phyloP scores from a whole-genome alignment of 2,888 invertebrate species.

The Antheraea assamensis region DNA sequence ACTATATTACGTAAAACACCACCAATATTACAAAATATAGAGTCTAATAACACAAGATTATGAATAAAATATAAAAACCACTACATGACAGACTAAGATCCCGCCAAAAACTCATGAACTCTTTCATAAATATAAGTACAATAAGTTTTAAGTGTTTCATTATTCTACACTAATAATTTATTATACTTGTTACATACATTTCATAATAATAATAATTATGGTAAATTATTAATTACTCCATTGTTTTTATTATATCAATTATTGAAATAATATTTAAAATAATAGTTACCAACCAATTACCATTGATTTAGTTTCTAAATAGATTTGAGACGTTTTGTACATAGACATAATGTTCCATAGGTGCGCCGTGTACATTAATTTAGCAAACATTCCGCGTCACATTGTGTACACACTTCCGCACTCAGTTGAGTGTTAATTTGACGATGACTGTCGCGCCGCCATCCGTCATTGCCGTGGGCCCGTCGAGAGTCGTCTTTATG shows the following conservation, averaged over 20 bases:
- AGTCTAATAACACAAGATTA: no score
- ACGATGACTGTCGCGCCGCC: conserved; percentile 71
- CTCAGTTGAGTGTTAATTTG: conserved; percentile 76
- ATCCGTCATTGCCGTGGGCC: conserved; percentile 70
- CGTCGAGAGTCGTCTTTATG: conserved; percentile 63
- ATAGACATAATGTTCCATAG: not conserved
- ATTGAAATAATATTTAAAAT: not conserved
- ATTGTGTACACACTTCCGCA: conserved; percentile 77
- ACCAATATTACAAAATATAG: no score
- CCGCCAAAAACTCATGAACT: no score
- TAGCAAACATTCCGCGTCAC: conserved; percentile 46
- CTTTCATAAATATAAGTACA: no score
- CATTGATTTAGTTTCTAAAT: not conserved
- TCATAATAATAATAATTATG: no score
- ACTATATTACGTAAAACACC: no score
- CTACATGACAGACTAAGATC: no score
- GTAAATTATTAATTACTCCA: no score
- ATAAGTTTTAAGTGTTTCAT: no score
- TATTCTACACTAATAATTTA: no score
- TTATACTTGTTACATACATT: no score
- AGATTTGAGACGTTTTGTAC: not conserved
- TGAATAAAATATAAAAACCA: no score
- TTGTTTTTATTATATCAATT: not conserved
- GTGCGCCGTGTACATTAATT: conserved; percentile 42
- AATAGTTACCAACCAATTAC: not conserved